phyloP scores from a whole-genome alignment of 92 coral and sea anemone genomes.

The Isaurus tuberculatus region DNA sequence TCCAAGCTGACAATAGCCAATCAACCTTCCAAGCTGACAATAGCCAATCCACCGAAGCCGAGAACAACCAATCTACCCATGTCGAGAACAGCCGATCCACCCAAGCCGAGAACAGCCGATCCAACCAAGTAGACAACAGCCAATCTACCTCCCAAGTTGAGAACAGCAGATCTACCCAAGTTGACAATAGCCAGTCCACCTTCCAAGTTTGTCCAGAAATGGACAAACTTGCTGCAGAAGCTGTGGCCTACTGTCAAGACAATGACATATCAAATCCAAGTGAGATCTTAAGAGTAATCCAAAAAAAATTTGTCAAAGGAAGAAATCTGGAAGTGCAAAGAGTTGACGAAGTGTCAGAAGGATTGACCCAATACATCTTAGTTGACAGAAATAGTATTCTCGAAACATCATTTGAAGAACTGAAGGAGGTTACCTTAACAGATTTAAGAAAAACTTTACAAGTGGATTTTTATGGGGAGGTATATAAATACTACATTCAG shows the following conservation, averaged over 20 bases:
- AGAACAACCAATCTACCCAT: neutral
- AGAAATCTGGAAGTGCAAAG: conserved; percentile 16
- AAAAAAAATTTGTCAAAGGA: neutral
- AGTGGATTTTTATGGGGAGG: conserved; percentile 23
- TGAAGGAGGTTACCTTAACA: neutral
- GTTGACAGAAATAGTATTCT: conserved; percentile 11
- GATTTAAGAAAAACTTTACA: conserved; percentile 14
- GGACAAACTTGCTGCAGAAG: conserved; percentile 24
- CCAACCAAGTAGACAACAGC: neutral
- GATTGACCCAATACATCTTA: conserved; percentile 30
- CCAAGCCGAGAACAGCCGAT: neutral
- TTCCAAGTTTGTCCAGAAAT: conserved; percentile 11
- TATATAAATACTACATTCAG: conserved; percentile 12
- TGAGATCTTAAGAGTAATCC: conserved; percentile 19
- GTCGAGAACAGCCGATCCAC: neutral
- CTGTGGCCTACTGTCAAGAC: conserved; percentile 1
- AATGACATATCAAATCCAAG: conserved; percentile 19
- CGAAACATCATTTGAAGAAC: conserved; percentile 22
- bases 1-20: neutral
- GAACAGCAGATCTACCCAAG: conserved; percentile 1
- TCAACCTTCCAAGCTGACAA: neutral
- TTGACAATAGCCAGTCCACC: conserved; percentile 2
- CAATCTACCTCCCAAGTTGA: neutral
- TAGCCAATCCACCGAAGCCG: neutral
- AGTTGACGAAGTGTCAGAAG: conserved; percentile 16